phyloP scores from a whole-genome alignment of 2,888 invertebrate species.

The Actias luna region DNA sequence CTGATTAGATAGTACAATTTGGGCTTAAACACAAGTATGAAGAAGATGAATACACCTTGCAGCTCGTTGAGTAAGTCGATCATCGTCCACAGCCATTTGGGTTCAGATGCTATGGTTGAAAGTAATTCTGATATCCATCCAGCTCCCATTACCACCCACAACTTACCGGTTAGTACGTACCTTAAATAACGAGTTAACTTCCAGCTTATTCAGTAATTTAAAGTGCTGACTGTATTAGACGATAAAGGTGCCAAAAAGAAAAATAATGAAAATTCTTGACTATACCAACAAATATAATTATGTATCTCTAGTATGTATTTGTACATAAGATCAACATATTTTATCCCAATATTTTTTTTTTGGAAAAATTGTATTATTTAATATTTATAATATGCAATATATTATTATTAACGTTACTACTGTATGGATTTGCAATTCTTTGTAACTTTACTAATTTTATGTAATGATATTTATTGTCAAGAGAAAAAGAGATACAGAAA shows the following conservation, averaged over 20 bases:
- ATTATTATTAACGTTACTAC: too few relatives aligned
- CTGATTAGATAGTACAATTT: conserved; percentile 83
- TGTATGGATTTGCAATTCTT: neutral
- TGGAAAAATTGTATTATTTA: too few relatives aligned
- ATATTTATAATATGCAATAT: too few relatives aligned
- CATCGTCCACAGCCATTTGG: conserved; percentile 74
- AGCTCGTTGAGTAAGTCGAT: conserved; percentile 86
- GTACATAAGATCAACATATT: too few relatives aligned
- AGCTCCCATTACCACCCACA: conserved; percentile 91
- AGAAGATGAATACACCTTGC: conserved; percentile 88
- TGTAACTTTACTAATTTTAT: neutral
- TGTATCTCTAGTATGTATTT: too few relatives aligned
- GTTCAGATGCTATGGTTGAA: conserved; percentile 79
- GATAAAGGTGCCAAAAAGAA: too few relatives aligned
- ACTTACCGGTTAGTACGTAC: conserved; percentile 86
- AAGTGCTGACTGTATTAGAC: too few relatives aligned
- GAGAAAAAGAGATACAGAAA: neutral
- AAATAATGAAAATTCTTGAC: too few relatives aligned
- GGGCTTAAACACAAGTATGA: conserved; percentile 86
- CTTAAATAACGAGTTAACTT: conserved; percentile 54
- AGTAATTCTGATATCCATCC: conserved; percentile 86
- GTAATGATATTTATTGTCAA: neutral
- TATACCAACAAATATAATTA: too few relatives aligned
- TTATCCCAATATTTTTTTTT: too few relatives aligned
- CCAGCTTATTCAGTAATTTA: neutral